A percentile compares a stretch with the other conserved stretches of the same genome.
These are phyloP conservation scores for Cotesia vestalis DNA, from an alignment of 1,140 invertebrate genomes.

Conservation along the genomic window DNA sequence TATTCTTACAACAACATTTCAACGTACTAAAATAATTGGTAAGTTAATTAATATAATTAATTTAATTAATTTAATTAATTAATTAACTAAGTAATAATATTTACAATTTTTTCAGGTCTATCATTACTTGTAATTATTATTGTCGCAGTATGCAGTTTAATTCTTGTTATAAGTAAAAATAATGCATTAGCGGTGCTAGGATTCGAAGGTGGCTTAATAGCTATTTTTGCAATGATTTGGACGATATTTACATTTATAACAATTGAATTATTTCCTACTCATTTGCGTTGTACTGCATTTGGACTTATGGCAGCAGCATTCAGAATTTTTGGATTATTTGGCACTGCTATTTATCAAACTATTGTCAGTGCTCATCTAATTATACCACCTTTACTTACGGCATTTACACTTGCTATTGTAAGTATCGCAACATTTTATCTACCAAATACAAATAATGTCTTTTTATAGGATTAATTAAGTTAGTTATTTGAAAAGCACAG, in stretches of 20 bases:
- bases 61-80: not conserved
- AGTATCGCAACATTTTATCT: conserved; percentile 58
- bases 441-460: conserved; percentile 58
- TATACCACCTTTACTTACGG: conserved; percentile 54
- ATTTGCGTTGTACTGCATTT: conserved; percentile 59
- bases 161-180: conserved; percentile 48
- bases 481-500: not conserved
- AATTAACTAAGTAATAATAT: conserved; percentile 1
- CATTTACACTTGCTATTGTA: conserved; percentile 50
- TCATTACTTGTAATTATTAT: conserved; percentile 57
- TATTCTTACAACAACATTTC: conserved; percentile 50
- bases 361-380: conserved; percentile 53
- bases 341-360: conserved; percentile 55
- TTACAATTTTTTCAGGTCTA: conserved; percentile 43
- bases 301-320: conserved; percentile 55
- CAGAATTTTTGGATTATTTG: conserved; percentile 55
- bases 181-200: conserved; percentile 54
- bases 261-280: conserved; percentile 58
- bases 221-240: conserved; percentile 56
- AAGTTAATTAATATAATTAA: conserved; percentile 11
- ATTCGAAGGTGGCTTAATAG: conserved; percentile 58
- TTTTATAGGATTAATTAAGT: conserved; percentile 47
- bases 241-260: conserved; percentile 55
- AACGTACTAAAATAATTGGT: conserved; percentile 59
- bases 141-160: conserved; percentile 44